These are phyloP conservation scores for Podarcis siculus DNA, from an alignment of 2,797 vertebrate species.

Conservation along the genomic window DNA sequence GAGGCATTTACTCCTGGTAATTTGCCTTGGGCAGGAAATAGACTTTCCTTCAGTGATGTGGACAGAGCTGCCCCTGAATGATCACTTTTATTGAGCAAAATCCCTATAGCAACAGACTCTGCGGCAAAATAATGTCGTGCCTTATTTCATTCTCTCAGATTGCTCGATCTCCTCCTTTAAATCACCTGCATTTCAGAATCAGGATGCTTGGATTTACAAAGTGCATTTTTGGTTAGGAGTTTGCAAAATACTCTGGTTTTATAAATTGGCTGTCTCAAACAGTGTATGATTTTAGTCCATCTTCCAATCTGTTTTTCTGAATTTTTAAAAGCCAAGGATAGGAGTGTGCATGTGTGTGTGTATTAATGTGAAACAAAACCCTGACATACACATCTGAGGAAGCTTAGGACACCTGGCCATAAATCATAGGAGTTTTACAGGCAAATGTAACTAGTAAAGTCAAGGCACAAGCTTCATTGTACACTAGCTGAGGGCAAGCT, in stretches of 20 bases:
- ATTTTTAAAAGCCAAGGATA: neutral
- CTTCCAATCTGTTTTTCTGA: neutral
- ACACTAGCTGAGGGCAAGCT: neutral
- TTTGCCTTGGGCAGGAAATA: constrained; percentile 31
- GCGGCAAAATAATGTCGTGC: constrained; percentile 20
- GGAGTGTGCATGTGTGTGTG: neutral
- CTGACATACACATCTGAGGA: neutral
- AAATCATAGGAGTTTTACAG: neutral
- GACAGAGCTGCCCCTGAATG: constrained; percentile 21
- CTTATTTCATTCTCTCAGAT: constrained; percentile 41
- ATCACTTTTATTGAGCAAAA: constrained; percentile 49
- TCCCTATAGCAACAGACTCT: constrained; percentile 18
- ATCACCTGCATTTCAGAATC: neutral
- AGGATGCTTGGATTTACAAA: neutral
- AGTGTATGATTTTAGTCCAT: neutral
- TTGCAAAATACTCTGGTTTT: constrained; percentile 32
- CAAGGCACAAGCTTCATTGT: neutral
- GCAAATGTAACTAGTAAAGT: neutral
- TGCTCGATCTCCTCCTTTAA: neutral
- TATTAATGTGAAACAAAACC: neutral
- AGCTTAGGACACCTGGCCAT: neutral
- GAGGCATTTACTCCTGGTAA: neutral
- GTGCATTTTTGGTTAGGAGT: neutral
- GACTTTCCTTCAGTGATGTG: constrained; percentile 31
- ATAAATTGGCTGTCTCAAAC: constrained; percentile 14